Base-by-base conservation (phyloP, 2,797 vertebrate genomes). In the Salmo trutta region DNA sequence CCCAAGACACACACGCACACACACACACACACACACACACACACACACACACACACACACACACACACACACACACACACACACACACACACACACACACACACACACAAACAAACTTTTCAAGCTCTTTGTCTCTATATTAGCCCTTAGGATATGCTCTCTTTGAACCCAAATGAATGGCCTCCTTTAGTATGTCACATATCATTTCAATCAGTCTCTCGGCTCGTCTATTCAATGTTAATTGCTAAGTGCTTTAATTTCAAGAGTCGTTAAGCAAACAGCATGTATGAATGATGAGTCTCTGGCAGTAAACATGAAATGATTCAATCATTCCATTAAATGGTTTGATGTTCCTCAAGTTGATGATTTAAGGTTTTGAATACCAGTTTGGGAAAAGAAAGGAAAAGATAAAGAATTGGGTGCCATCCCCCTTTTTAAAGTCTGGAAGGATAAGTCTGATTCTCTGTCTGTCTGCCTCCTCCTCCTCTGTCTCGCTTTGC, bases 381-480 rank as follows among this genome's bases (percentile, higher is more conserved):
- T 77, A 80, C 82, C 88, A 88, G 87, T 88, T 90, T 94, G 91
- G 86, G 90, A 90, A 93, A 91, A 91, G 92, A 93, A 91, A 85
- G 36, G 7, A 41, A 41, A 41, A 41, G 1, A 41, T 41, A 41
- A 91, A 71, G 4, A 66, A 59, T 53, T 71, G 69, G 19, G 72
- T 67, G 67, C 59, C 69, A 24, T 31, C 69, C 10, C 12, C n/a
- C 31, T 75, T 62, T 67, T 27, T 88, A 89, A 85, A 87, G 82
- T 73, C 64, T 70, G 84, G 41, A 10, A 10, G 36, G 41, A 41
- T 10, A 41, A 84, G 87, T 82, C 91, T 90, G 88, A 88, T 82
- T 87, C 84, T 29, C 84, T 75, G 52, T 82, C 75, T 84, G 83
- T 89, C 88, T 89, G 90, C 91, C 88, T 71, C 41, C 91, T 64